Evolutionary conservation across 1,140 invertebrate species (phyloP).

Genomic region (Zaprionus gabonicus): DNA sequence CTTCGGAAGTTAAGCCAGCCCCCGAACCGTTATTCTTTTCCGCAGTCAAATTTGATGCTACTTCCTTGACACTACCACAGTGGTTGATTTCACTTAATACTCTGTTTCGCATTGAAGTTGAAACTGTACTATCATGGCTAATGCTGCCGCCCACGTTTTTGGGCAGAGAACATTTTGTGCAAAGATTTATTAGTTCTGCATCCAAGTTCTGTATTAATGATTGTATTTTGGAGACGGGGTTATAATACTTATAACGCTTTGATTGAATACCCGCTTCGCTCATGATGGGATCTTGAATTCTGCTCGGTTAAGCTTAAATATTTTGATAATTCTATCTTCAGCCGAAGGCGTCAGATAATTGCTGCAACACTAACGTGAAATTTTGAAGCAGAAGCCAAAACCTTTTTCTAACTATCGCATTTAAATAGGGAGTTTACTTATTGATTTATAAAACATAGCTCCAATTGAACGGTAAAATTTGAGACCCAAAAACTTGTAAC

Average conservation of each 20-base stretch:
- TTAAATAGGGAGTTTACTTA: slow-evolving; percentile 57
- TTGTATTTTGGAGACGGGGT: slow-evolving; percentile 74
- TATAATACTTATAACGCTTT: slow-evolving; percentile 62
- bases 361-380: slow-evolving; percentile 64
- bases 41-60: slow-evolving; percentile 25
- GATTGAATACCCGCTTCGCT: slow-evolving; percentile 48
- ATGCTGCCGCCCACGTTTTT: slow-evolving; percentile 32
- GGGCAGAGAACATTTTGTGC: slow-evolving; percentile 64
- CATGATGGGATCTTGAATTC: slow-evolving; percentile 23
- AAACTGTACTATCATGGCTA: background rate
- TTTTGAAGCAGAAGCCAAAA: slow-evolving; percentile 83
- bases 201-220: slow-evolving; percentile 76
- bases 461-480: slow-evolving; percentile 56
- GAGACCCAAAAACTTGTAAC: slow-evolving; percentile 46
- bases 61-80: background rate
- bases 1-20: slow-evolving; percentile 30
- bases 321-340: slow-evolving; percentile 9
- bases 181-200: slow-evolving; percentile 68
- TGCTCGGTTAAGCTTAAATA: background rate
- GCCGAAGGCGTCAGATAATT: slow-evolving; percentile 27
- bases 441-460: slow-evolving; percentile 69
- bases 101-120: slow-evolving; percentile 10
- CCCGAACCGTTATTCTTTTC: background rate
- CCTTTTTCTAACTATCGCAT: slow-evolving; percentile 61
- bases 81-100: slow-evolving; percentile 22